Evolutionary conservation across 1,140 invertebrate genomes (phyloP).

Genomic region (Leptinotarsa lineolata): DNA sequence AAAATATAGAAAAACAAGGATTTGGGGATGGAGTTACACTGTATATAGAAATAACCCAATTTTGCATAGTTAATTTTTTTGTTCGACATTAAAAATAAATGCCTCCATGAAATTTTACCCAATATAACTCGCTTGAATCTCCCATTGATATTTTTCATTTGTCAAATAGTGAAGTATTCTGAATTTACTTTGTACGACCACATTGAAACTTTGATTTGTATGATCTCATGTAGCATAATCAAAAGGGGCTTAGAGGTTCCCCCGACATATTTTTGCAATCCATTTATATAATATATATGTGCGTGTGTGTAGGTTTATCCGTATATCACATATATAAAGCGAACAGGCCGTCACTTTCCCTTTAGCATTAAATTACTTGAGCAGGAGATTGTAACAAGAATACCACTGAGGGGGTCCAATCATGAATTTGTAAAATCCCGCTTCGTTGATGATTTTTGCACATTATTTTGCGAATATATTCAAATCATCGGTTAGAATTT

Average conservation of each 20-base stretch:
- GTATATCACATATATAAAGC: conserved; percentile 21
- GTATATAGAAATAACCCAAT: no score
- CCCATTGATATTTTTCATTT: no score
- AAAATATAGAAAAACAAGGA: no score
- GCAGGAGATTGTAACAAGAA: neutral
- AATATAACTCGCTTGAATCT: no score
- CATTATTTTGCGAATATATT: no score
- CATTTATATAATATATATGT: conserved; percentile 43
- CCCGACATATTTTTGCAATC: conserved; percentile 50
- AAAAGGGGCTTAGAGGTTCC: conserved; percentile 41
- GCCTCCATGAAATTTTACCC: no score
- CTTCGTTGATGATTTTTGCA: no score
- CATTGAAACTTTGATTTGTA: conserved; percentile 28
- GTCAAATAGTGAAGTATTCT: neutral
- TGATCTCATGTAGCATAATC: conserved; percentile 49
- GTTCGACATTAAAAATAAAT: no score
- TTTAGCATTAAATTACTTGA: conserved; percentile 16
- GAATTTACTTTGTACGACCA: conserved; percentile 1
- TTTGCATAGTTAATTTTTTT: no score
- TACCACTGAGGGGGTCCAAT: neutral
- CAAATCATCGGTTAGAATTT: no score
- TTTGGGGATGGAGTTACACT: no score
- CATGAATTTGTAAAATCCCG: neutral
- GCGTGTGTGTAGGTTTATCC: conserved; percentile 27
- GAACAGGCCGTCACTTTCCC: conserved; percentile 21